A percentile compares a stretch with the other conserved stretches of the same genome.
phyloP scores from a whole-genome alignment of 2,888 invertebrate genomes.

The Melolontha melolontha region DNA sequence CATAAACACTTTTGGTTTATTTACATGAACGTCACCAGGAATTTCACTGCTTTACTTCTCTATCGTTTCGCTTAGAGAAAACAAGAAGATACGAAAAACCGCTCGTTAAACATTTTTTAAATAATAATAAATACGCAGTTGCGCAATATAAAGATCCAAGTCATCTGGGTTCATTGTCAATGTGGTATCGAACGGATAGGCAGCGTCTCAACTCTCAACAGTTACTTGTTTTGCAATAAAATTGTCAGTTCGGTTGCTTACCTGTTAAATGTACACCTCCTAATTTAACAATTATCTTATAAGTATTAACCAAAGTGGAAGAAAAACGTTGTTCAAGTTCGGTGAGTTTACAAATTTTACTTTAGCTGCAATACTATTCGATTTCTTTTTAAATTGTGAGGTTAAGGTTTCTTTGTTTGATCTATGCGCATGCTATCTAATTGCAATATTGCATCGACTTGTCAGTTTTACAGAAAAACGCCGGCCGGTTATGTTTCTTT shows the following conservation, averaged over 20 bases:
- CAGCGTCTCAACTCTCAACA: conserved; percentile 52
- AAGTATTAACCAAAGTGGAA: neutral
- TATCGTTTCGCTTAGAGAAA: conserved; percentile 1
- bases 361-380: conserved; percentile 1
- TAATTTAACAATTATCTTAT: conserved; percentile 6
- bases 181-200: conserved; percentile 60
- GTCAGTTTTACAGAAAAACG: conserved; percentile 56
- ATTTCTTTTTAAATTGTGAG: conserved; percentile 53
- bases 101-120: conserved; percentile 6
- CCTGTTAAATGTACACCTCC: neutral
- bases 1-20: conserved; percentile 16
- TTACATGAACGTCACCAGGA: neutral
- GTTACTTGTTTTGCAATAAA: conserved; percentile 38
- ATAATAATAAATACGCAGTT: conserved; percentile 51
- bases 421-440: conserved; percentile 56
- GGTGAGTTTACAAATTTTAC: conserved; percentile 44
- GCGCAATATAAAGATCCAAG: conserved; percentile 58
- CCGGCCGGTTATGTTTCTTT: conserved; percentile 59
- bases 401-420: conserved; percentile 58
- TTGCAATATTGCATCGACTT: conserved; percentile 58
- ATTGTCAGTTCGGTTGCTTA: conserved; percentile 30
- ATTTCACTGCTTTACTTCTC: conserved; percentile 1
- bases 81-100: neutral
- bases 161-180: conserved; percentile 64
- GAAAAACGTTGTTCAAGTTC: conserved; percentile 14